phyloP scores from a whole-genome alignment of 2,797 vertebrate genomes.

The Myoxocephalus aenaeus region DNA sequence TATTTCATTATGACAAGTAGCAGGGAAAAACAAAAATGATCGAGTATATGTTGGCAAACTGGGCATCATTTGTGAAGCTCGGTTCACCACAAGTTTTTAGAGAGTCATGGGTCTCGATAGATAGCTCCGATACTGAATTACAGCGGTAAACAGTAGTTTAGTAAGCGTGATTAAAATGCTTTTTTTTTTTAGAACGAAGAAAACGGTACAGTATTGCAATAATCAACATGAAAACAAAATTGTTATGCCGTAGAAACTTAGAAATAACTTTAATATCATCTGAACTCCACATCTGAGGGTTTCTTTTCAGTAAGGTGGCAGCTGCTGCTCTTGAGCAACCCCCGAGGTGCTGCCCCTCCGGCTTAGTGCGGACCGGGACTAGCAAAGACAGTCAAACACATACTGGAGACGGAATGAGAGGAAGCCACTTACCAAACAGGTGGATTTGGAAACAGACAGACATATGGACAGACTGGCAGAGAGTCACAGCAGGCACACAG shows the following conservation, averaged over 20 bases:
- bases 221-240: slow-evolving; percentile 13
- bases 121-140: not conserved
- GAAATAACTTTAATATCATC: not conserved
- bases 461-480: slow-evolving; percentile 47
- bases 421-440: slow-evolving; percentile 51
- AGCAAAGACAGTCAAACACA: slow-evolving; percentile 44
- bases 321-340: slow-evolving; percentile 31
- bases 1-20: slow-evolving; percentile 33
- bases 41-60: slow-evolving; percentile 1
- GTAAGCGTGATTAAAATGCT: slow-evolving; percentile 23
- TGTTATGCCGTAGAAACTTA: slow-evolving; percentile 7
- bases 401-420: slow-evolving; percentile 35
- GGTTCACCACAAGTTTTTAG: not conserved
- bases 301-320: slow-evolving; percentile 29
- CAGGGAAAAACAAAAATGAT: slow-evolving; percentile 34
- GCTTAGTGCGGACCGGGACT: slow-evolving; percentile 18
- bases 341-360: slow-evolving; percentile 26
- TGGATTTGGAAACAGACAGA: slow-evolving; percentile 51
- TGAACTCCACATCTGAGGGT: slow-evolving; percentile 11
- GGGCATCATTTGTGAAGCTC: slow-evolving; percentile 5
- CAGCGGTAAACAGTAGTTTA: not conserved
- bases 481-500: slow-evolving; percentile 54
- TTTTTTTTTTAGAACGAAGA: slow-evolving; percentile 19
- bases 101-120: not conserved
- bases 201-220: slow-evolving; percentile 5